These are phyloP conservation scores for Callipepla californica DNA, from an alignment of 2,113 vertebrate genomes.

Conservation along the genomic window DNA sequence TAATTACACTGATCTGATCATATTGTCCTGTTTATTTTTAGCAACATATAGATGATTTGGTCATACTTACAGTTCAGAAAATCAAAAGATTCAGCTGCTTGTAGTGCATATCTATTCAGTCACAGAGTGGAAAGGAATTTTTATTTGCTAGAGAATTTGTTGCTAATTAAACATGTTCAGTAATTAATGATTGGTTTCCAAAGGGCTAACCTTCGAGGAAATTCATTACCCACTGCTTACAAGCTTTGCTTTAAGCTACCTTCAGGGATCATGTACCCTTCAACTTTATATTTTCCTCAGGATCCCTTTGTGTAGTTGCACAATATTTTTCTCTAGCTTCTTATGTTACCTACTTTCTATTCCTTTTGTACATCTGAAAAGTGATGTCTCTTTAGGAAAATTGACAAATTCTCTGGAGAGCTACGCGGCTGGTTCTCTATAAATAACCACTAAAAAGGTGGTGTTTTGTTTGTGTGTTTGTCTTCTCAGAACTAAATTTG, in stretches of 20 bases:
- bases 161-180: background rate
- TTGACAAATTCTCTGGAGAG: background rate
- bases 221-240: background rate
- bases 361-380: background rate
- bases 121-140: background rate
- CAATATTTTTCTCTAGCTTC: background rate
- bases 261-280: background rate
- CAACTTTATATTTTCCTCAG: background rate
- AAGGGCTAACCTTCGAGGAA: background rate
- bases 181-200: constrained; percentile 2
- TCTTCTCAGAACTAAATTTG: background rate
- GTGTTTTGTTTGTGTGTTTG: background rate
- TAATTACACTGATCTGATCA: background rate
- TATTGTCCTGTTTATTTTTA: background rate
- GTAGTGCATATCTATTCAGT: background rate
- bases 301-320: background rate
- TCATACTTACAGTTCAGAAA: background rate
- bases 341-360: background rate
- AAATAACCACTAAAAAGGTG: background rate
- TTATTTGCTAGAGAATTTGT: background rate
- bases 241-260: background rate
- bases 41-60: background rate
- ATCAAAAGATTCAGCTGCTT: background rate
- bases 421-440: background rate
- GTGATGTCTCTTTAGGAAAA: background rate